Conservation (phyloP, 1,140 invertebrate genomes). For the Drosophila serrata region DNA sequence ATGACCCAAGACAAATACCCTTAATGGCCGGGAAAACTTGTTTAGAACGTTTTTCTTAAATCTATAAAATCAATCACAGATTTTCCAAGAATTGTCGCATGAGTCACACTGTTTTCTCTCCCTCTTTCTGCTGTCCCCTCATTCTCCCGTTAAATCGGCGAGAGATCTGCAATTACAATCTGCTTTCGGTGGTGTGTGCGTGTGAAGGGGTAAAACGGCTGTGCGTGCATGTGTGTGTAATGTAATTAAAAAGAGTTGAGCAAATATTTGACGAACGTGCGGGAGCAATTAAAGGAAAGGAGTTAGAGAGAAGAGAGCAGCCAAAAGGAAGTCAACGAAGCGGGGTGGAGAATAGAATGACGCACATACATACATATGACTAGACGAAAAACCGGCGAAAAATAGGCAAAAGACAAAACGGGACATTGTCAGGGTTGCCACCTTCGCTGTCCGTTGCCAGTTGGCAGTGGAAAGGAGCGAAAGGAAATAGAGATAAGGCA, state of each 20-base stretch:
- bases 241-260: slow-evolving; percentile 83
- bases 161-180: slow-evolving; percentile 52
- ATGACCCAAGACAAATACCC: slow-evolving; percentile 11
- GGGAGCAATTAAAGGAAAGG: slow-evolving; percentile 63
- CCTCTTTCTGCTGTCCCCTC: not conserved
- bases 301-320: slow-evolving; percentile 26
- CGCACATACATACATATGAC: slow-evolving; percentile 47
- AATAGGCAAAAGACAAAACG: slow-evolving; percentile 13
- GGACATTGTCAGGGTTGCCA: slow-evolving; percentile 27
- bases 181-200: slow-evolving; percentile 21
- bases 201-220: slow-evolving; percentile 51
- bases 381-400: slow-evolving; percentile 56
- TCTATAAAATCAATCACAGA: slow-evolving; percentile 50
- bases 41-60: slow-evolving; percentile 27
- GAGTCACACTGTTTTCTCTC: slow-evolving; percentile 32
- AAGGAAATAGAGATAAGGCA: slow-evolving; percentile 55
- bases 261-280: slow-evolving; percentile 85
- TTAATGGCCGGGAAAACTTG: slow-evolving; percentile 29
- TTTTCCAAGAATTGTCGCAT: slow-evolving; percentile 34
- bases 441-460: not conserved
- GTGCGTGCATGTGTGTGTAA: slow-evolving; percentile 45
- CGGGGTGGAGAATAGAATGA: slow-evolving; percentile 56
- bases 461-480: not conserved
- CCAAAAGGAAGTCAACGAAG: slow-evolving; percentile 23
- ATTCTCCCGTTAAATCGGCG: slow-evolving; percentile 13